Conservation (phyloP, 1,140 invertebrate genomes). For the Cotesia typhae region DNA sequence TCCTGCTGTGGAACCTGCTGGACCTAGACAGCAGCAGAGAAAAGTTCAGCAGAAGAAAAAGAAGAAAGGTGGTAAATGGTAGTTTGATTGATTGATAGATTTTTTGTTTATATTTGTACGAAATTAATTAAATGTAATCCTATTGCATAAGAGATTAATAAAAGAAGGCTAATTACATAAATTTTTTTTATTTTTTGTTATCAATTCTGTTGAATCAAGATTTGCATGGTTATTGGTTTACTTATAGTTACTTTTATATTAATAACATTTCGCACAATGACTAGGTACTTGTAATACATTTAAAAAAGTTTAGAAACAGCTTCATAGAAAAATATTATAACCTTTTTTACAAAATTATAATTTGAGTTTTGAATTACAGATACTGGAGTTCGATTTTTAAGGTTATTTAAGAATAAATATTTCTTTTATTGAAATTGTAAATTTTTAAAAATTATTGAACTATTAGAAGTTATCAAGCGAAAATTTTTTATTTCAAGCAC, state of each 20-base stretch:
- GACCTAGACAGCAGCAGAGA: constrained; percentile 69
- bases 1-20: constrained; percentile 64
- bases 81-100: constrained; percentile 24
- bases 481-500: too few relatives aligned
- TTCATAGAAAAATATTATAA: constrained; percentile 61
- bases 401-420: too few relatives aligned
- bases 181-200: constrained; percentile 50
- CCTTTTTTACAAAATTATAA: constrained; percentile 1
- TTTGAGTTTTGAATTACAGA: too few relatives aligned
- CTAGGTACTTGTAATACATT: constrained; percentile 58
- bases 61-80: constrained; percentile 70
- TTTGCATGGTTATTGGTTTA: constrained; percentile 35
- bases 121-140: neutral
- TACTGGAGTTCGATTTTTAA: too few relatives aligned
- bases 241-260: constrained; percentile 55
- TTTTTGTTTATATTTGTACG: constrained; percentile 26
- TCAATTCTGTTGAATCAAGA: constrained; percentile 39
- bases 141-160: neutral
- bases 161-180: constrained; percentile 48
- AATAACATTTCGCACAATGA: constrained; percentile 57
- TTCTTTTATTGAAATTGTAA: too few relatives aligned
- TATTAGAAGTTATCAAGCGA: too few relatives aligned
- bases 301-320: constrained; percentile 53
- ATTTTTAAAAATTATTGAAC: too few relatives aligned
- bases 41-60: constrained; percentile 73